Evolutionary conservation across 2,113 vertebrate genomes (phyloP).

Genomic region (Hydropotes inermis): DNA sequence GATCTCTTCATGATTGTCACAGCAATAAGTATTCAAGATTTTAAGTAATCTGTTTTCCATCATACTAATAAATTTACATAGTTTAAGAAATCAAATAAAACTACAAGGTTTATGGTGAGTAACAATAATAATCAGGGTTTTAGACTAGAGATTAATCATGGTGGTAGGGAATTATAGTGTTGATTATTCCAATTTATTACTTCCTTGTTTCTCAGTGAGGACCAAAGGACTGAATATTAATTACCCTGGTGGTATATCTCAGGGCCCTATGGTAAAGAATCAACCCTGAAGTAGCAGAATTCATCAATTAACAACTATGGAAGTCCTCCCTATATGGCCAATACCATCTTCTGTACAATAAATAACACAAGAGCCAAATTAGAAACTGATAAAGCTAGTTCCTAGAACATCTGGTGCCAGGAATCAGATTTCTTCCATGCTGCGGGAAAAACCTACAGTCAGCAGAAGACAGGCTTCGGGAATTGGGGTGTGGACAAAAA

Average conservation of each 20-base stretch:
- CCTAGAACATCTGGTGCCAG: conserved; percentile 40
- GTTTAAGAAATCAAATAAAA: background rate
- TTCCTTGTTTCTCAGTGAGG: background rate
- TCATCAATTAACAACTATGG: conserved; percentile 1
- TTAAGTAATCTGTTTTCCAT: background rate
- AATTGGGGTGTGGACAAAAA: background rate
- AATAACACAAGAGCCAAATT: conserved; percentile 28
- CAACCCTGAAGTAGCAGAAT: conserved; percentile 7
- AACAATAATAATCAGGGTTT: background rate
- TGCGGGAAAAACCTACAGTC: background rate
- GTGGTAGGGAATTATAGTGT: background rate
- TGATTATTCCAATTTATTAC: background rate
- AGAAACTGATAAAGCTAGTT: conserved; percentile 53
- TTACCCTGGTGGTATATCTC: background rate
- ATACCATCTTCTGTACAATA: conserved; percentile 12
- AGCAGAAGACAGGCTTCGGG: conserved; percentile 41
- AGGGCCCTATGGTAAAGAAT: background rate
- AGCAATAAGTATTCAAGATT: background rate
- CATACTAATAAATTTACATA: background rate
- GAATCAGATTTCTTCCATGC: conserved; percentile 53
- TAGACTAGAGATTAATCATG: background rate
- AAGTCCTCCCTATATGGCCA: background rate
- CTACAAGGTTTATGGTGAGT: background rate
- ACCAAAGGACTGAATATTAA: background rate
- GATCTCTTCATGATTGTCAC: background rate